A percentile compares a stretch with the other conserved stretches of the same genome.
phyloP scores from a whole-genome alignment of 2,797 vertebrate genomes.

The Galaxias olidus region DNA sequence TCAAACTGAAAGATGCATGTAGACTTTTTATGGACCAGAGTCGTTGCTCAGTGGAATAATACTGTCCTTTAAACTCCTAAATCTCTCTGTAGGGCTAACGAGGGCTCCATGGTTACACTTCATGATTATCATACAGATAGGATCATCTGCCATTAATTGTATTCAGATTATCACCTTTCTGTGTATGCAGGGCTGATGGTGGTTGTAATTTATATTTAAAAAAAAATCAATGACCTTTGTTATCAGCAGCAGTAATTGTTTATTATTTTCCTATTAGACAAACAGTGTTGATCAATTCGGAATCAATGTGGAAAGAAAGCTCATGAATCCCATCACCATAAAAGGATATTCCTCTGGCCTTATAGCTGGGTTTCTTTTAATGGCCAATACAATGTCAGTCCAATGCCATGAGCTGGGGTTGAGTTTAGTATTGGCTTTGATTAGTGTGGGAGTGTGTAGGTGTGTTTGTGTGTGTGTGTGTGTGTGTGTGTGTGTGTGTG shows the following conservation, averaged over 20 bases:
- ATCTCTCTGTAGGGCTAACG: slow-evolving; percentile 37
- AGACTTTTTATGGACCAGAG: too few relatives aligned
- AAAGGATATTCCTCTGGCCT: slow-evolving; percentile 93
- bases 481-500: background rate
- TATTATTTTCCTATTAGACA: slow-evolving; percentile 99
- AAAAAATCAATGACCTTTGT: slow-evolving; percentile 97
- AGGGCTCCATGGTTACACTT: slow-evolving; percentile 63
- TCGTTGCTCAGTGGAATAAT: background rate
- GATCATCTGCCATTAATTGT: slow-evolving; percentile 95
- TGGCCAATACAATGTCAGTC: slow-evolving; percentile 92
- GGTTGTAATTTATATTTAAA: slow-evolving; percentile 92
- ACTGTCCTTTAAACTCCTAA: slow-evolving; percentile 29
- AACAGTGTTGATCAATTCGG: slow-evolving; percentile 94
- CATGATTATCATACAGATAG: slow-evolving; percentile 89
- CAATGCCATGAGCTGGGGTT: slow-evolving; percentile 82
- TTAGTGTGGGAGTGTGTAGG: slow-evolving; percentile 23
- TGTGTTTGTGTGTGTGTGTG: slow-evolving; percentile 29
- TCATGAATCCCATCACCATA: slow-evolving; percentile 95
- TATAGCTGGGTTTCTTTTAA: slow-evolving; percentile 89
- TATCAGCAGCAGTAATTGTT: slow-evolving; percentile 95
- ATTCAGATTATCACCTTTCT: slow-evolving; percentile 97
- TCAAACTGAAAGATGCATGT: too few relatives aligned
- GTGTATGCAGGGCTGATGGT: slow-evolving; percentile 85
- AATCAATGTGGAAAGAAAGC: slow-evolving; percentile 81
- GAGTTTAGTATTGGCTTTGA: slow-evolving; percentile 39